These are phyloP conservation scores for Strigamia crassipes DNA, from an alignment of 2,888 invertebrate genomes.

Conservation along the genomic window DNA sequence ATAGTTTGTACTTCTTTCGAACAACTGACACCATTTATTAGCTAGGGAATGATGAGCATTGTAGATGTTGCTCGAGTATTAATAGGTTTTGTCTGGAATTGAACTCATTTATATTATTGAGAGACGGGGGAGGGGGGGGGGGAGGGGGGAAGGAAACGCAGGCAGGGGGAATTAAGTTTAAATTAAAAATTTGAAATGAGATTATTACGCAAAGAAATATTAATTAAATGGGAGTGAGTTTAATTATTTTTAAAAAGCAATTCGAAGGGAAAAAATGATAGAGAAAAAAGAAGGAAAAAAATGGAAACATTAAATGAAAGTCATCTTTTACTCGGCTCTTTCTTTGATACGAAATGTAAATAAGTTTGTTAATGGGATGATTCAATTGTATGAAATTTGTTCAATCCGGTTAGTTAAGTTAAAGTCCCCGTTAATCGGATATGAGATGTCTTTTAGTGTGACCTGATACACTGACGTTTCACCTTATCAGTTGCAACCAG, in stretches of 20 bases:
- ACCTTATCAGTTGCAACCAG: slow-evolving; percentile 28
- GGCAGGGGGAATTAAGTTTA: neutral
- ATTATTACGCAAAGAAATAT: neutral
- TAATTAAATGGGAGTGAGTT: slow-evolving; percentile 24
- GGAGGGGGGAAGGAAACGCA: too few species aligned
- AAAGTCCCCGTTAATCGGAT: slow-evolving; percentile 18
- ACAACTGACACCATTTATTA: slow-evolving; percentile 17
- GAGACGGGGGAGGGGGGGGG: neutral
- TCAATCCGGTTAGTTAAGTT: slow-evolving; percentile 14
- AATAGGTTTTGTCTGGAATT: neutral
- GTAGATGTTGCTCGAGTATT: neutral
- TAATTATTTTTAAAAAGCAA: slow-evolving; percentile 6
- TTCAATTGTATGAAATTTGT: slow-evolving; percentile 18
- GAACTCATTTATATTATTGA: slow-evolving; percentile 23
- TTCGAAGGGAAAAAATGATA: neutral
- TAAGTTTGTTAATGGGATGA: slow-evolving; percentile 7
- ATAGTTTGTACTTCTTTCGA: neutral
- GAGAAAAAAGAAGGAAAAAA: neutral
- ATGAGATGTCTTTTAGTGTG: neutral
- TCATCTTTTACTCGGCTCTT: neutral
- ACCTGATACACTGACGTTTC: slow-evolving; percentile 19
- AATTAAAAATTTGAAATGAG: neutral
- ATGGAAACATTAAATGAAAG: neutral
- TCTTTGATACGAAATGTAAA: slow-evolving; percentile 17
- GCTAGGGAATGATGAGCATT: neutral